phyloP scores from a whole-genome alignment of 2,797 vertebrate species.

The Jordanella pulchra region DNA sequence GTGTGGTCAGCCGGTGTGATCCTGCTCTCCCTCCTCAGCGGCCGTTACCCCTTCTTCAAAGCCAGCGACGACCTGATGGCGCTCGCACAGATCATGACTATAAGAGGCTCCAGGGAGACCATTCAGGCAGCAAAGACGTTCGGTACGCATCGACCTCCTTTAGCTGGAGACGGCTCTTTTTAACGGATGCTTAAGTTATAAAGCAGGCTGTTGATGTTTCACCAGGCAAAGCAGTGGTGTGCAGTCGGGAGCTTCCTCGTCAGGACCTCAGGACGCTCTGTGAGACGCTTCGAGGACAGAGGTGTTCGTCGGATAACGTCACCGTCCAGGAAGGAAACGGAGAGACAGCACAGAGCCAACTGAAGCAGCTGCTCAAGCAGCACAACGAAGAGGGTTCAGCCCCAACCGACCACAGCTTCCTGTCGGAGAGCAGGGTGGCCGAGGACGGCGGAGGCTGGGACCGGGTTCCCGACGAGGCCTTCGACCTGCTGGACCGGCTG shows the following conservation, averaged over 20 bases:
- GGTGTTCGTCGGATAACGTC: slow-evolving; percentile 45
- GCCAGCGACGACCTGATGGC: slow-evolving; percentile 95
- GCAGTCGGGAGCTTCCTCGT: slow-evolving; percentile 89
- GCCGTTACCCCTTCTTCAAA: slow-evolving; percentile 97
- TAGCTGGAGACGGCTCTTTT: not conserved
- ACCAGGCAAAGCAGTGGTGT: slow-evolving; percentile 90
- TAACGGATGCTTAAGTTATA: not conserved
- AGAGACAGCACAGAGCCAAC: not conserved
- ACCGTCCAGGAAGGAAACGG: slow-evolving; percentile 29
- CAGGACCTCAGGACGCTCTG: slow-evolving; percentile 91
- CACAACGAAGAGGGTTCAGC: slow-evolving; percentile 7
- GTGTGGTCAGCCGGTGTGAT: slow-evolving; percentile 97
- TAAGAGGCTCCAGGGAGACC: slow-evolving; percentile 93
- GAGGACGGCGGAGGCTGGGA: slow-evolving; percentile 82
- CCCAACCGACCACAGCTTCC: not conserved
- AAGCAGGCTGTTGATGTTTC: slow-evolving; percentile 10
- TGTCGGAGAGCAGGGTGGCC: not conserved
- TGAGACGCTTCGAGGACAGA: slow-evolving; percentile 84
- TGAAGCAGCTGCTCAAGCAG: not conserved
- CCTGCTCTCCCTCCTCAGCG: slow-evolving; percentile 94
- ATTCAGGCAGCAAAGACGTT: slow-evolving; percentile 90
- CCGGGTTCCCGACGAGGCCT: slow-evolving; percentile 87
- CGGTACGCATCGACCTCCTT: slow-evolving; percentile 78
- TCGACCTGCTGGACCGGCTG: slow-evolving; percentile 90
- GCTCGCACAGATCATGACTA: slow-evolving; percentile 95